Evolutionary conservation across 1,140 invertebrate genomes (phyloP).

Genomic region (Lasioglossum albipes): DNA sequence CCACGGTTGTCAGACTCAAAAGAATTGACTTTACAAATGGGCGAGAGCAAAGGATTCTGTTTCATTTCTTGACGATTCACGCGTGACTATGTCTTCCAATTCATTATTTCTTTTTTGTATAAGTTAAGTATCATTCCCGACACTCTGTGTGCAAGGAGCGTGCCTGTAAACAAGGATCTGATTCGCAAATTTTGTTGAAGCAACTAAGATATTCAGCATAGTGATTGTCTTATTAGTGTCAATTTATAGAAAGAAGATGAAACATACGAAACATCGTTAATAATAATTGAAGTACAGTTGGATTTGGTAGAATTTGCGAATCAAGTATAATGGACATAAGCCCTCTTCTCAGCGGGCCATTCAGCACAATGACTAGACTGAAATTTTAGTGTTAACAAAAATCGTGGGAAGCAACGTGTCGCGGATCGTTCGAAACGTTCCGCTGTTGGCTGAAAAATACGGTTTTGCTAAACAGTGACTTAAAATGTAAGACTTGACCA

Average conservation of each 20-base stretch:
- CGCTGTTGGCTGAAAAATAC: constrained; percentile 43
- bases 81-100: constrained; percentile 2
- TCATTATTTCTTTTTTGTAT: constrained; percentile 8
- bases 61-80: constrained; percentile 26
- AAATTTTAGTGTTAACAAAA: constrained; percentile 69
- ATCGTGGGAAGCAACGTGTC: constrained; percentile 47
- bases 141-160: constrained; percentile 63
- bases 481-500: constrained; percentile 58
- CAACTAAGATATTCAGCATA: constrained; percentile 29
- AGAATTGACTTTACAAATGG: constrained; percentile 38
- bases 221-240: constrained; percentile 14
- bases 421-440: constrained; percentile 30
- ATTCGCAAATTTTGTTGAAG: constrained; percentile 67
- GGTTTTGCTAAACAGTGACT: constrained; percentile 51
- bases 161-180: constrained; percentile 65
- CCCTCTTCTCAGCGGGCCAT: constrained; percentile 79
- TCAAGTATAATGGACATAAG: constrained; percentile 69
- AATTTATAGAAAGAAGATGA: neutral
- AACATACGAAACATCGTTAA: no score
- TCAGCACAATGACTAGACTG: constrained; percentile 76
- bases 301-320: constrained; percentile 69
- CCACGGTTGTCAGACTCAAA: constrained; percentile 32
- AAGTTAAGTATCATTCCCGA: constrained; percentile 31
- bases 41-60: constrained; percentile 43
- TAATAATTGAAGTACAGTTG: neutral